Percentiles rank a stretch among this genome's conserved stretches.
Conservation (phyloP, 2,113 vertebrate species). For the Lathamus discolor region DNA sequence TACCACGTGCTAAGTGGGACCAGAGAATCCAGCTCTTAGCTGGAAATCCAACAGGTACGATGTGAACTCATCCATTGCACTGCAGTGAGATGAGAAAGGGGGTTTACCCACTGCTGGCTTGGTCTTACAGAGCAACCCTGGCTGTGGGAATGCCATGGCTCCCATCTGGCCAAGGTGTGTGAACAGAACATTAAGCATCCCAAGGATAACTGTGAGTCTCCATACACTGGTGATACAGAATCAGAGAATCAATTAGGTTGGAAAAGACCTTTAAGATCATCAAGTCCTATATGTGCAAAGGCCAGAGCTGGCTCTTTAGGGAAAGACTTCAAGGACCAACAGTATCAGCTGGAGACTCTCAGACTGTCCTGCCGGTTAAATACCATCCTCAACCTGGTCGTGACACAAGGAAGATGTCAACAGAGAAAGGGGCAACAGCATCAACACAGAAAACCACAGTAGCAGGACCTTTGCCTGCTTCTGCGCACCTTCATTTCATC, state of each 20-base stretch:
- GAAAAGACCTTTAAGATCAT: not conserved
- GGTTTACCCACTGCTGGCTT: not conserved
- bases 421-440: not conserved
- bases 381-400: not conserved
- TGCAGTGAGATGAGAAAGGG: not conserved
- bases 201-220: not conserved
- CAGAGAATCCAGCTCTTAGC: not conserved
- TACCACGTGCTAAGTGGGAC: not conserved
- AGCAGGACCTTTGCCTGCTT: not conserved
- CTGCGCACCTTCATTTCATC: not conserved
- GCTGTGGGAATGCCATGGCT: rapidly evolving
- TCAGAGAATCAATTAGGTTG: not conserved
- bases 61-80: not conserved
- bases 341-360: not conserved
- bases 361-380: not conserved
- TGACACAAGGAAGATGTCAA: not conserved
- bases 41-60: not conserved
- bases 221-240: not conserved
- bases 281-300: not conserved
- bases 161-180: rapidly evolving
- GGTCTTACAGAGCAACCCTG: not conserved
- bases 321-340: not conserved
- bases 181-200: not conserved
- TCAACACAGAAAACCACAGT: not conserved
- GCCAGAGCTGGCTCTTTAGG: not conserved